phyloP scores from a whole-genome alignment of 2,113 vertebrate species.

The Oenanthe melanoleuca region DNA sequence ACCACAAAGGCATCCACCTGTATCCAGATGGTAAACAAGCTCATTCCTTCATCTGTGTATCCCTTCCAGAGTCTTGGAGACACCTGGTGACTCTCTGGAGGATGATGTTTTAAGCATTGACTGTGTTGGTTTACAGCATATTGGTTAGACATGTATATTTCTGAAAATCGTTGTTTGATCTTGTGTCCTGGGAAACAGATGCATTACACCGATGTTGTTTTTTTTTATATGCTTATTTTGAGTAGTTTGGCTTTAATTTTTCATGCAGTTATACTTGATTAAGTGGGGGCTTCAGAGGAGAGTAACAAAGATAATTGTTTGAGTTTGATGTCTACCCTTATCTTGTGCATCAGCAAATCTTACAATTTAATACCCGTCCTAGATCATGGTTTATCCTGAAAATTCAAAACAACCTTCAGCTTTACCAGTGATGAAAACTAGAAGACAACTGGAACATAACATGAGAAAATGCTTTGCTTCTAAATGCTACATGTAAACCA shows the following conservation, averaged over 20 bases:
- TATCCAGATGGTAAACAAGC: neutral
- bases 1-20: neutral
- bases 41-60: neutral
- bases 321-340: neutral
- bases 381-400: neutral
- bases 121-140: neutral
- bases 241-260: neutral
- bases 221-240: neutral
- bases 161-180: neutral
- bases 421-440: neutral
- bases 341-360: neutral
- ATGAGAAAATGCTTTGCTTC: slow-evolving; percentile 25
- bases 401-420: neutral
- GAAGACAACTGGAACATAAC: neutral
- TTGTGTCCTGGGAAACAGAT: neutral
- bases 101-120: neutral
- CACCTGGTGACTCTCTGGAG: neutral
- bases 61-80: neutral
- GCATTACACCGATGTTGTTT: neutral
- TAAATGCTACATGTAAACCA: slow-evolving; percentile 9
- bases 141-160: neutral
- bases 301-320: neutral
- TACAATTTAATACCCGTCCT: neutral
- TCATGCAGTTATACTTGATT: neutral
- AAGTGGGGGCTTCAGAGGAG: neutral